Conservation (phyloP, 1,140 invertebrate species). For the Aphaenogaster floridana region DNA sequence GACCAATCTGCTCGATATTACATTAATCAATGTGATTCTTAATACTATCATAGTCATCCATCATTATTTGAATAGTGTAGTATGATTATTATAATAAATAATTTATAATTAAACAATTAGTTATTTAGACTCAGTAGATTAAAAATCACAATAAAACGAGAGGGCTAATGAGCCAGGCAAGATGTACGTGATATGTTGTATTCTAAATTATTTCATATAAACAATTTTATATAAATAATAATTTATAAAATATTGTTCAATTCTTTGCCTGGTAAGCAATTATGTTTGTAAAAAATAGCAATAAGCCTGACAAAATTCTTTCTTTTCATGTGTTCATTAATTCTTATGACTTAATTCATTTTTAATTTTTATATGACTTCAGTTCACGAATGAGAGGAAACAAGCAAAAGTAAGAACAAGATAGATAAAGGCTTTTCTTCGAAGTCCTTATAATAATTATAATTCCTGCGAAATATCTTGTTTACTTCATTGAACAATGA, state of each 20-base stretch:
- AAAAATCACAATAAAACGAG: no score
- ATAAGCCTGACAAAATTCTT: background rate
- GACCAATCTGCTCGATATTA: background rate
- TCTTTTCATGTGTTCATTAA: background rate
- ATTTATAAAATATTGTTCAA: slow-evolving; percentile 3
- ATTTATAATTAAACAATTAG: background rate
- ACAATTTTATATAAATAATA: background rate
- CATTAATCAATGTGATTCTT: background rate
- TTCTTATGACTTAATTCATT: background rate
- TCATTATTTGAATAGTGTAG: background rate
- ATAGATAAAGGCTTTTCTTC: background rate
- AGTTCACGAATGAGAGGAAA: background rate
- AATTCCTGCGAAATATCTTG: background rate
- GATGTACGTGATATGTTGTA: no score
- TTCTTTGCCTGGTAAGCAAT: background rate
- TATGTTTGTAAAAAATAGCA: background rate
- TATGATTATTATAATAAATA: background rate
- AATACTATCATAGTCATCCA: background rate
- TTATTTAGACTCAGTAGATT: no score
- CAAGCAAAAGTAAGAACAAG: background rate
- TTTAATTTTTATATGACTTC: background rate
- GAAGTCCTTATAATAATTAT: background rate
- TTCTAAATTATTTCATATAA: no score
- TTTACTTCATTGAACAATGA: background rate
- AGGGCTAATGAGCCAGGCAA: no score